phyloP scores from a whole-genome alignment of 2,888 invertebrate species.

The Anthophora plumipes region DNA sequence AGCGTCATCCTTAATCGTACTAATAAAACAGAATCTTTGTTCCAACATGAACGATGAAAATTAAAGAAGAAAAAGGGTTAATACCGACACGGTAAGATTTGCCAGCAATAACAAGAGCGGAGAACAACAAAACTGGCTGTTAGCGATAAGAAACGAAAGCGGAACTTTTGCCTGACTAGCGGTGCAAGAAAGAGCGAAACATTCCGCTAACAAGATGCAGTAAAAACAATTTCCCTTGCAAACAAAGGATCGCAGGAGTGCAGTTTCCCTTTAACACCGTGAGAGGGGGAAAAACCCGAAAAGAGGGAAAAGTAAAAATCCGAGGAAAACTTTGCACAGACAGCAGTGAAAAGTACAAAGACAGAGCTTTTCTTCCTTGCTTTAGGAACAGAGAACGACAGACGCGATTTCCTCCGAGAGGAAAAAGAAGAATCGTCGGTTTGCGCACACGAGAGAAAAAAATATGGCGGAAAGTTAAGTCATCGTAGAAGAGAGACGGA shows the following conservation, averaged over 20 bases:
- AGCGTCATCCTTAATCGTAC: background rate
- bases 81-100: background rate
- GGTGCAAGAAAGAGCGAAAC: background rate
- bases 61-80: background rate
- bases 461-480: conserved; percentile 9
- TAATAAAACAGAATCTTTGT: background rate
- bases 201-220: conserved; percentile 11
- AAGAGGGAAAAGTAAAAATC: too few species aligned
- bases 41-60: background rate
- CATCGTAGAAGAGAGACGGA: background rate
- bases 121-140: background rate
- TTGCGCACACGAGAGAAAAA: background rate
- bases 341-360: background rate
- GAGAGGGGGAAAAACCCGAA: too few species aligned
- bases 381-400: background rate
- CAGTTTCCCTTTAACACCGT: conserved; percentile 4
- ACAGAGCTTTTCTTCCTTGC: background rate
- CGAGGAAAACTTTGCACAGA: background rate
- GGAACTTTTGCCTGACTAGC: background rate
- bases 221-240: conserved; percentile 6
- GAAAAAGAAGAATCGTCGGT: background rate
- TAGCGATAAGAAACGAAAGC: background rate
- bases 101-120: background rate
- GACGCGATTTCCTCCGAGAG: background rate
- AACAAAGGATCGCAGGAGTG: background rate